Percentiles rank a stretch among this genome's conserved stretches.
phyloP scores from a whole-genome alignment of 2,888 invertebrate genomes.

The Smittia sp. region DNA sequence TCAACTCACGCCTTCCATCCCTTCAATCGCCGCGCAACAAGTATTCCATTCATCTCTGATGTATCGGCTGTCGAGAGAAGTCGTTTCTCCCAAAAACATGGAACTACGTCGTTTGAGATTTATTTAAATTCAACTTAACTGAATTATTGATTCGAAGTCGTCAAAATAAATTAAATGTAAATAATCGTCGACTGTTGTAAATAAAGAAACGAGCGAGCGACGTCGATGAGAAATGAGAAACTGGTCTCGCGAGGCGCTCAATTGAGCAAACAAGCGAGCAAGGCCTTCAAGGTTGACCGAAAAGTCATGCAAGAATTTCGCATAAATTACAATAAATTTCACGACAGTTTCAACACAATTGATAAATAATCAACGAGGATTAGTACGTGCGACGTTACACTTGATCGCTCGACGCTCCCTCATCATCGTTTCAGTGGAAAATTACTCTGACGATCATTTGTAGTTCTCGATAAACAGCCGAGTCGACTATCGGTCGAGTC shows the following conservation, averaged over 20 bases:
- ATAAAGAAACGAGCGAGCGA: background rate
- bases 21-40: constrained; percentile 20
- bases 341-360: constrained; percentile 10
- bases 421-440: constrained; percentile 9
- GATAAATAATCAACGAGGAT: background rate
- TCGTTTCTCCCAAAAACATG: constrained; percentile 2
- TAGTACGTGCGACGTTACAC: constrained; percentile 7
- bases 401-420: background rate
- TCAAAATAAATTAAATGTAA: constrained; percentile 26
- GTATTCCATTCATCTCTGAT: constrained; percentile 8
- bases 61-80: constrained; percentile 15
- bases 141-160: constrained; percentile 21
- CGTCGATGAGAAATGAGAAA: constrained; percentile 9
- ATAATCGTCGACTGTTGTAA: constrained; percentile 2
- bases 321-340: constrained; percentile 25
- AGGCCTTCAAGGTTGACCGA: background rate
- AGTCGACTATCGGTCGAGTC: background rate
- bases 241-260: constrained; percentile 6
- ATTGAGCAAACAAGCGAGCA: constrained; percentile 6
- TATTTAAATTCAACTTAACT: constrained; percentile 4
- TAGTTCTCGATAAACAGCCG: background rate
- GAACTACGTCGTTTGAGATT: background rate
- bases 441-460: background rate
- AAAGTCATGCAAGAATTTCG: constrained; percentile 27
- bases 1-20: constrained; percentile 2